Conservation (phyloP, 2,888 invertebrate genomes). For the Ennomos quercinarius region DNA sequence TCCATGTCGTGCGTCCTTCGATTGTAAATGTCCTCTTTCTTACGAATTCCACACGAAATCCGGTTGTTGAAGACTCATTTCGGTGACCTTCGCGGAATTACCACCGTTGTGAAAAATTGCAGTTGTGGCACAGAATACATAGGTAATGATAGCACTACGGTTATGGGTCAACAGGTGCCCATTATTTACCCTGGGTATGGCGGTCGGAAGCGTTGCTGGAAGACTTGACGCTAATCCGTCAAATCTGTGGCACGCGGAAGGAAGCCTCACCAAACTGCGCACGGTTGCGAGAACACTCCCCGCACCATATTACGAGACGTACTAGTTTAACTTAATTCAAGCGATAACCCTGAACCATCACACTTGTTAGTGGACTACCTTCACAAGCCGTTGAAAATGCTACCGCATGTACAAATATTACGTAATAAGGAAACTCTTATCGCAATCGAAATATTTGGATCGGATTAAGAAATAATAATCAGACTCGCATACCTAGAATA, state of each 20-base stretch:
- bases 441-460: constrained; percentile 7
- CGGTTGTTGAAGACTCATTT: constrained; percentile 2
- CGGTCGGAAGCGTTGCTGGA: neutral
- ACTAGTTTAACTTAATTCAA: neutral
- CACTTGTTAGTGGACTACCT: neutral
- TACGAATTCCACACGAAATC: constrained; percentile 11
- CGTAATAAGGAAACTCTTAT: constrained; percentile 12
- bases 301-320: constrained; percentile 3
- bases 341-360: constrained; percentile 10
- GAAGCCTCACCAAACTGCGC: constrained; percentile 19
- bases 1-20: constrained; percentile 24
- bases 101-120: too few relatives aligned
- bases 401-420: constrained; percentile 1
- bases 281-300: constrained; percentile 1
- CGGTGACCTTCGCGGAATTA: neutral
- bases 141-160: too few relatives aligned
- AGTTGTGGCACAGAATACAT: too few relatives aligned
- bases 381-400: constrained; percentile 1
- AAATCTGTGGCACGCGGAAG: constrained; percentile 10
- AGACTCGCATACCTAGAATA: neutral
- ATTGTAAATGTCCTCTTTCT: constrained; percentile 16
- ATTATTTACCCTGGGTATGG: neutral
- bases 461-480: constrained; percentile 6
- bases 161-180: too few relatives aligned
- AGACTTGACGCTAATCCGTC: constrained; percentile 2